Evolutionary conservation across 1,140 invertebrate species (phyloP), one percentile per base, ranked within the genome.

Genomic region (Orchesella cincta): DNA sequence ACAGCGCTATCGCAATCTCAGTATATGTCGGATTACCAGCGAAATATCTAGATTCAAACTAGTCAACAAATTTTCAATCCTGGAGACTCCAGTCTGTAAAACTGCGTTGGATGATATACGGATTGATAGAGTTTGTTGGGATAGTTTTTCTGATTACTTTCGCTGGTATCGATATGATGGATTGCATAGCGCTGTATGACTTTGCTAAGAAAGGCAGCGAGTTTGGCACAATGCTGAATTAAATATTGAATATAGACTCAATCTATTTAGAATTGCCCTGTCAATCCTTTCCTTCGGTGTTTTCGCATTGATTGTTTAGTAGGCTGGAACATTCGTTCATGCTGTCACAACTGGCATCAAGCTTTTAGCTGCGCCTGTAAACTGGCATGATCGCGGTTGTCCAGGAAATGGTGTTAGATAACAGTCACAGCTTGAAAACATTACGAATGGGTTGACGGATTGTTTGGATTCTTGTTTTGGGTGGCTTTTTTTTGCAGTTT

Each of bases 401-500:
- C 79, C 79, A 20, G 77, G 77, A 29, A 33, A 31, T 1, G 79
- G 79, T 36, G 78, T 71, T 1, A 80, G 72, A 51, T 35, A 78
- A 31, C 79, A 80, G 26, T 52, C 33, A 80, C 3, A 26, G 75
- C 36, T 46, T 78, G 51, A 75, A 80, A 80, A 67, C 77, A 80
- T 31, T 18, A 14, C 57, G 35, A 2, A 80, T 23, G 0, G 67
- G 31, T 73, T 73, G 1, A 31, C 79, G 67, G 78, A 35, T 14
- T 51, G 14, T 51, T 71, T 73, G 14, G 51, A 33, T 0, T 31
- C 8, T 75, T 51, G 0, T 35, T 2, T 1, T 67, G 74, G 16
- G 74, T 18, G 0, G 34, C 26, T 31, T 80, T 75, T 2, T 71
- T n/a, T 28, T 80, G 62, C 31, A 80, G 36, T 72, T 76, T 76